A percentile compares a stretch with the other conserved stretches of the same genome.
These are phyloP conservation scores for Lycia hirtaria DNA, from an alignment of 2,888 invertebrate genomes.

Conservation along the genomic window DNA sequence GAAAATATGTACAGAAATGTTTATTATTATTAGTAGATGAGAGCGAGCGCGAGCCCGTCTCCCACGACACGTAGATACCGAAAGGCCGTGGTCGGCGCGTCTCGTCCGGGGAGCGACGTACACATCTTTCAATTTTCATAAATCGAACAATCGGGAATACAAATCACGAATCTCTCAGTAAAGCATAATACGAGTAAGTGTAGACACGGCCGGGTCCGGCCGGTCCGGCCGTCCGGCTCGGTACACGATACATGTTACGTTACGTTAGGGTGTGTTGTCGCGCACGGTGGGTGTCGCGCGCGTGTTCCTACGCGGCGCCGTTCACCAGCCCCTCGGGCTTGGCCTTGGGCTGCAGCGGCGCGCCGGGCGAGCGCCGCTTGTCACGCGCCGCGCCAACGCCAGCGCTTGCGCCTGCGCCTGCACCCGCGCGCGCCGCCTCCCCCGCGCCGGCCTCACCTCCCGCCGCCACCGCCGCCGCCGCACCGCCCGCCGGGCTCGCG, in stretches of 20 bases:
- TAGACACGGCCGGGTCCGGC: constrained; percentile 49
- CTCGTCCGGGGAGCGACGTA: constrained; percentile 78
- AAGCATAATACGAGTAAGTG: constrained; percentile 82
- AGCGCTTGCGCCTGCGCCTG: constrained; percentile 53
- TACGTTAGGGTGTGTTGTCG: constrained; percentile 70
- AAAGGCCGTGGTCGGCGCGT: constrained; percentile 61
- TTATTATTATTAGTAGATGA: constrained; percentile 78
- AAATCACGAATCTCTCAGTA: constrained; percentile 84
- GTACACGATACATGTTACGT: constrained; percentile 45
- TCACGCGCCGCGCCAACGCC: constrained; percentile 38
- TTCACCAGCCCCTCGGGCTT: constrained; percentile 87
- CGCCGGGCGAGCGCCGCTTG: constrained; percentile 62
- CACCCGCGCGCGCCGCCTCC: constrained; percentile 54
- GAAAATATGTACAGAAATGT: constrained; percentile 85
- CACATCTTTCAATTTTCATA: constrained; percentile 78
- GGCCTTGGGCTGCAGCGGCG: constrained; percentile 81
- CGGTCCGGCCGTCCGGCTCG: constrained; percentile 35
- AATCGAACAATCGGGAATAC: constrained; percentile 83
- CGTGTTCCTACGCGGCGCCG: constrained; percentile 83
- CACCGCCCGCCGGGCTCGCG: constrained; percentile 53
- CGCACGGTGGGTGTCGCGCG: constrained; percentile 68
- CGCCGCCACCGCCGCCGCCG: constrained; percentile 29
- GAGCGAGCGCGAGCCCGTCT: not conserved
- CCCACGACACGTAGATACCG: constrained; percentile 52
- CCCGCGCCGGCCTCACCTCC: constrained; percentile 32